phyloP scores from a whole-genome alignment of 2,888 invertebrate genomes.

The Phalangium opilio region DNA sequence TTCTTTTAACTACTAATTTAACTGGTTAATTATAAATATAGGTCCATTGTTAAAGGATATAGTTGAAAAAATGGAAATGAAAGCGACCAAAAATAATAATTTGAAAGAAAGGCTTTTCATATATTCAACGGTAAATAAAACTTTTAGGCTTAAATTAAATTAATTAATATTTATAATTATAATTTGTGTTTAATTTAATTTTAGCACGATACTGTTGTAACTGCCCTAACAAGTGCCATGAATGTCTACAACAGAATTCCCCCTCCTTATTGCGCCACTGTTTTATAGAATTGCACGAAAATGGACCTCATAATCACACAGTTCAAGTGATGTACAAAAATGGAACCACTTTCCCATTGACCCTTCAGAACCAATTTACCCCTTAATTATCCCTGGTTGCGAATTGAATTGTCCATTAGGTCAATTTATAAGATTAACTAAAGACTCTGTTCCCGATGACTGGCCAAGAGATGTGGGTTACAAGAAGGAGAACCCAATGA shows the following conservation, averaged over 20 bases:
- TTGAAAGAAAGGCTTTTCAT: too few relatives aligned
- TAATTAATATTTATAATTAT: too few relatives aligned
- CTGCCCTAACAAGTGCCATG: background rate
- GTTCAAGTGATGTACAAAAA: constrained; percentile 45
- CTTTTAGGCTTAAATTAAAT: too few relatives aligned
- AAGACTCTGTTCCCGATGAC: background rate
- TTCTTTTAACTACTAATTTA: too few relatives aligned
- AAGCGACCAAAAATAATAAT: too few relatives aligned
- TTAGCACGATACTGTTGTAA: background rate
- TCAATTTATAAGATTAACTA: background rate
- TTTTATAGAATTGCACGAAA: background rate
- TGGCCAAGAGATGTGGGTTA: background rate
- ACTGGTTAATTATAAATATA: too few relatives aligned
- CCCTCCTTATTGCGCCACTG: background rate
- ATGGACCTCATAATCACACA: background rate
- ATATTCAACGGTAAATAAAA: too few relatives aligned
- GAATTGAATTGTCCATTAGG: background rate
- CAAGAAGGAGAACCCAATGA: background rate
- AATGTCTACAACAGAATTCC: background rate
- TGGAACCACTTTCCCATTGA: constrained; percentile 33
- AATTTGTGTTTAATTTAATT: background rate
- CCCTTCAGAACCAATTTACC: constrained; percentile 32
- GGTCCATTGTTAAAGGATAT: too few relatives aligned
- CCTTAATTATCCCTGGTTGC: background rate
- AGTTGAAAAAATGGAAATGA: too few relatives aligned